Conservation (phyloP, 2,113 vertebrate genomes). For the Callionymus lyra region DNA sequence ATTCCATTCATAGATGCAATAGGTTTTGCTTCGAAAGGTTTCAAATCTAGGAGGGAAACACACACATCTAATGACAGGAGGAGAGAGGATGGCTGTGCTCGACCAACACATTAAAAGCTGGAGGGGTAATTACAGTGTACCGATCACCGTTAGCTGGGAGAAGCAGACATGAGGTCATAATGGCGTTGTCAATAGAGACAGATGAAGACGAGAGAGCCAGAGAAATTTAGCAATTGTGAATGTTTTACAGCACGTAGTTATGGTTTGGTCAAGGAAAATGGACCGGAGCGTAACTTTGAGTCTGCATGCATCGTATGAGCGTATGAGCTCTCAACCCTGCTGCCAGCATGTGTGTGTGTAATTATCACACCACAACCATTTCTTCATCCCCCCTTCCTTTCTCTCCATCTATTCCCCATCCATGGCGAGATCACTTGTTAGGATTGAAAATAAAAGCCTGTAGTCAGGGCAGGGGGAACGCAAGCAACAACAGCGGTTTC, state of each 20-base stretch:
- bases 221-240: conserved; percentile 60
- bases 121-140: conserved; percentile 58
- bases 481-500: conserved; percentile 26
- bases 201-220: conserved; percentile 46
- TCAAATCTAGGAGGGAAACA: no score
- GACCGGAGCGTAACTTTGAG: conserved; percentile 27
- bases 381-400: conserved; percentile 23
- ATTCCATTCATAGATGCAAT: no score
- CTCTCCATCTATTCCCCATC: conserved; percentile 29
- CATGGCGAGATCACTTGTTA: conserved; percentile 39
- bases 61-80: background rate
- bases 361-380: conserved; percentile 57
- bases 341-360: conserved; percentile 49
- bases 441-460: conserved; percentile 52
- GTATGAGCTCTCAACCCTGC: conserved; percentile 19
- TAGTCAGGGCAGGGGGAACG: conserved; percentile 56
- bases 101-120: conserved; percentile 57
- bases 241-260: conserved; percentile 64
- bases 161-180: conserved; percentile 64
- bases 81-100: conserved; percentile 44
- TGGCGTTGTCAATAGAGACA: conserved; percentile 45
- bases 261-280: conserved; percentile 43
- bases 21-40: no score
- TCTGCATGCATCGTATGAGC: conserved; percentile 9
- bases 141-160: conserved; percentile 45